Evolutionary conservation across 2,797 vertebrate genomes (phyloP), one percentile per base, ranked within the genome.

Genomic region (Ispidina picta): DNA sequence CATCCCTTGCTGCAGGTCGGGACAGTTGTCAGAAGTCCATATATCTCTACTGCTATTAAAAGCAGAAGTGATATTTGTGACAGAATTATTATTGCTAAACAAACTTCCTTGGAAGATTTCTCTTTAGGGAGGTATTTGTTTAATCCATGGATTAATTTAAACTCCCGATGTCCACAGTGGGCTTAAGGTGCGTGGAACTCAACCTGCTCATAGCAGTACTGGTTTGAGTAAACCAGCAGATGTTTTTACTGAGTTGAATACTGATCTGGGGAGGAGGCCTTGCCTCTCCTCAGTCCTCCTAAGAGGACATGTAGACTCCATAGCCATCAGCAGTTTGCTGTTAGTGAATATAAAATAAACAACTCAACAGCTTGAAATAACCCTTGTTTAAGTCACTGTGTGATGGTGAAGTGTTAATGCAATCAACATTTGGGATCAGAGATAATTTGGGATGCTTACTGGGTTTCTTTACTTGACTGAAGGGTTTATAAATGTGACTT

Each of bases 21-120:
- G 75, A 60, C 22, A 73, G 64, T 86, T 93, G 66, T 68, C 66
- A 17, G 33, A 95, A 95, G 92, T 93, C 79, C 51, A 18, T 16
- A 6, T 89, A 95, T 92, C 92, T 83, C 37, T 87, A 8, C 28
- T 73, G 69, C 89, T 94, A 18, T 75, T 91, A 91, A 87, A 92
- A 82, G 86, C 70, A 82, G 88, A 96, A 93, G 20, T 82, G 70
- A 0, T 95, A 68, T 52, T 94, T 86, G 39, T 91, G 77, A 91
- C 58, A 89, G 46, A 83, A 66, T 91, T 92, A 44, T 39, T 92
- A 23, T 66, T 86, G 37, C 59, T 88, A 82, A 86, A 49, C 80
- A 69, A 91, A 77, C 8, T 19, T 94, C 59, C 31, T 86, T 39
- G 13, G 46, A 83, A 95, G 73, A 54, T 58, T 88, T 90, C 15